Base-by-base conservation (phyloP, 2,113 vertebrate genomes). In the Geococcyx californianus region DNA sequence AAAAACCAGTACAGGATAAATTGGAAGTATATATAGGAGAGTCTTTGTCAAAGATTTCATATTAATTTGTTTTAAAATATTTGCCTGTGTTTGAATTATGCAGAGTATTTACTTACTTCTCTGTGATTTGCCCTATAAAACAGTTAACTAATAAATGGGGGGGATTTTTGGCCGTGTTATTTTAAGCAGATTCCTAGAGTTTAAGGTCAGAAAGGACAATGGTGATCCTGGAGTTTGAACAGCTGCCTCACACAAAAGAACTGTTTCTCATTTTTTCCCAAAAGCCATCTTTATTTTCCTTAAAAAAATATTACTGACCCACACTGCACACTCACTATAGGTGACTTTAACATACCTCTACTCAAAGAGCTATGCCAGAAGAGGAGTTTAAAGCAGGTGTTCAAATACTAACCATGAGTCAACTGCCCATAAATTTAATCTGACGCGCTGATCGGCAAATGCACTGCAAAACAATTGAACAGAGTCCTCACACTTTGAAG, bases 391-490 rank as follows among this genome's bases (percentile, higher is more conserved):
- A 78, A 93, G 74, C 79, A 97, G 94, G 78, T 93, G 93, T 96
- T 94, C 94, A 93, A 96, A 95, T 25, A 86, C 88, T 82, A 68
- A 70, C 73, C 47, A 18, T 74, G 42, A 87, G 40, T 75, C 45
- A 67, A 91, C 38, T 85, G 26, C 52, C 80, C 63, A 42, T 84
- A 95, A 94, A 94, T 94, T 95, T 69, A 94, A 93, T 93, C 69
- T 89, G 90, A 92, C 85, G 24, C 34, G 80, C 80, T 67, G 49
- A 72, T 89, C 14, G 0, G 87, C 55, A 66, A 94, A 91, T 25
- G 76, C 74, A 58, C 86, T 90, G 86, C 81, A 70, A 92, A 87
- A 96, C 96, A 96, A 95, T 82, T 80, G 81, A 95, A 66, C 86
- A 63, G 92, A 49, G 67, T 75, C 56, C 24, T 6, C 13, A 34